phyloP scores from a whole-genome alignment of 2,113 vertebrate species.

The Actinemys pallida region DNA sequence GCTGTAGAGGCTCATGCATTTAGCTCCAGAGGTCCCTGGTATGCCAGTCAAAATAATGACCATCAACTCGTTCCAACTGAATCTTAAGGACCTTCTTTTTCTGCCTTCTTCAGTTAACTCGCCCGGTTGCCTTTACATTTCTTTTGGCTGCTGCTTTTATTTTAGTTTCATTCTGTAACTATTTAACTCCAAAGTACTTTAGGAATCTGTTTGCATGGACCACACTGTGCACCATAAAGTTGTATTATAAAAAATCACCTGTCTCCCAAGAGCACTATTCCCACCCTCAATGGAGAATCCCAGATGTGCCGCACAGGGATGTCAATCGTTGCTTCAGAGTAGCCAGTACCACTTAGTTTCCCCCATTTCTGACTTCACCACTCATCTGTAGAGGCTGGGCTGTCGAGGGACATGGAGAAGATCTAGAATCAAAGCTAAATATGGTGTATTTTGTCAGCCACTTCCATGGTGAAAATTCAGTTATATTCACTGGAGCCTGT shows the following conservation, averaged over 20 bases:
- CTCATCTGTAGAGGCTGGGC: not conserved
- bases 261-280: not conserved
- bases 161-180: not conserved
- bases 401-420: not conserved
- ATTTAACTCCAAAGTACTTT: not conserved
- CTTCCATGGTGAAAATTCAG: not conserved
- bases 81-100: not conserved
- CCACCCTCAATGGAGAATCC: not conserved
- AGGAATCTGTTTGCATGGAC: not conserved
- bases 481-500: not conserved
- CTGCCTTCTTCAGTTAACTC: not conserved
- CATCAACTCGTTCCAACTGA: not conserved
- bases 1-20: not conserved
- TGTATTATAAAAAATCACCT: not conserved
- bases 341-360: not conserved
- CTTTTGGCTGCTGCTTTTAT: not conserved
- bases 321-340: not conserved
- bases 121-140: not conserved
- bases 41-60: not conserved
- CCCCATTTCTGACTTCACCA: not conserved
- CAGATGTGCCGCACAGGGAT: not conserved
- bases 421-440: not conserved
- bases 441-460: not conserved
- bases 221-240: not conserved
- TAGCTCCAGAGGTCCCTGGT: accelerated